These are phyloP conservation scores for Archocentrus centrarchus DNA, from an alignment of 2,113 vertebrate species.

Conservation along the genomic window DNA sequence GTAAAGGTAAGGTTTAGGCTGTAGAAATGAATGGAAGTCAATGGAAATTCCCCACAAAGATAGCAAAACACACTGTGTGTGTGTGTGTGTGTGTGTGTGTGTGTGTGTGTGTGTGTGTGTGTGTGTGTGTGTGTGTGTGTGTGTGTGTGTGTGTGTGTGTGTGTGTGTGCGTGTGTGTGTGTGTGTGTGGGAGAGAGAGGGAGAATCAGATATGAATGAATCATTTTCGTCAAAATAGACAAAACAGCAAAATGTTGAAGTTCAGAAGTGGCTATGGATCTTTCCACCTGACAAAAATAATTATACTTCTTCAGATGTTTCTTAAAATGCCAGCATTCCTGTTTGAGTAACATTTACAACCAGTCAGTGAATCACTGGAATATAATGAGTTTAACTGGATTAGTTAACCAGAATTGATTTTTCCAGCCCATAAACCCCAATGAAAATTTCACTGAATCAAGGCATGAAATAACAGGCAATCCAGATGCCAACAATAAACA, in stretches of 20 bases:
- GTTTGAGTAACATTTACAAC: background rate
- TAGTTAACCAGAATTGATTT: background rate
- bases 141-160: background rate
- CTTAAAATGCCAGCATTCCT: background rate
- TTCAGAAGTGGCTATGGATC: background rate
- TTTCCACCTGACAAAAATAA: background rate
- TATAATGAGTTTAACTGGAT: background rate
- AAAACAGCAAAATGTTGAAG: background rate
- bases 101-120: accelerated
- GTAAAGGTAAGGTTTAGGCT: too few relatives aligned
- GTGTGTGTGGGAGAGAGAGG: accelerated
- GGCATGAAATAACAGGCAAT: slow-evolving; percentile 8
- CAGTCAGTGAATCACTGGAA: background rate
- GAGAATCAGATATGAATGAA: background rate
- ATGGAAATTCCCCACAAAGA: too few relatives aligned
- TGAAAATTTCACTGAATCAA: background rate
- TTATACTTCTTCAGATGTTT: background rate
- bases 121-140: background rate
- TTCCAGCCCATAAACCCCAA: slow-evolving; percentile 8
- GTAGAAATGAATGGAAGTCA: too few relatives aligned
- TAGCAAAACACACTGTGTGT: too few relatives aligned
- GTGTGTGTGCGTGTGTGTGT: background rate
- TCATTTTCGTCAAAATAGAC: background rate
- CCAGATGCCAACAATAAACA: slow-evolving; percentile 15
- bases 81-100: background rate